Conservation (phyloP, 2,888 invertebrate genomes). For the Digitonthophagus gazella region DNA sequence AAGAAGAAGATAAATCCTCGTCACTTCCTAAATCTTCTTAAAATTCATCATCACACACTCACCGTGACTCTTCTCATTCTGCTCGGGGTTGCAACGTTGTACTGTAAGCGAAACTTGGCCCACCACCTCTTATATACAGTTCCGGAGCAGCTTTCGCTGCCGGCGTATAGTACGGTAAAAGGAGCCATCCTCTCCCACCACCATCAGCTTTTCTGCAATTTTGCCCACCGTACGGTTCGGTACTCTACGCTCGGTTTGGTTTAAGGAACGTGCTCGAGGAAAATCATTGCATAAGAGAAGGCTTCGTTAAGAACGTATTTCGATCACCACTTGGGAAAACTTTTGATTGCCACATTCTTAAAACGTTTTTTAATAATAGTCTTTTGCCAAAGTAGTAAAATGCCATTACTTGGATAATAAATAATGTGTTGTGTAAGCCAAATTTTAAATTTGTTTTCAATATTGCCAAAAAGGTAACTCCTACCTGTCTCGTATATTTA, state of each 20-base stretch:
- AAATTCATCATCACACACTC: constrained; percentile 4
- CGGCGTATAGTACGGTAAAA: constrained; percentile 1
- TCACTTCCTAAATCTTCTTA: not conserved
- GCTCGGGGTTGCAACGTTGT: constrained; percentile 3
- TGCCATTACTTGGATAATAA: too few relatives aligned
- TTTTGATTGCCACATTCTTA: too few relatives aligned
- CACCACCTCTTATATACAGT: constrained; percentile 15
- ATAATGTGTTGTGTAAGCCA: too few relatives aligned
- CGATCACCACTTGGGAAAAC: too few relatives aligned
- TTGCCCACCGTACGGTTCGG: not conserved
- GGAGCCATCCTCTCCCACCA: constrained; percentile 9
- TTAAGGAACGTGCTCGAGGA: constrained; percentile 4
- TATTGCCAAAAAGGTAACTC: too few relatives aligned
- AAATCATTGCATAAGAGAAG: not conserved
- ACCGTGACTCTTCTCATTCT: constrained; percentile 9
- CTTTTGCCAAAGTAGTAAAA: too few relatives aligned
- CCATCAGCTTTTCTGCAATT: not conserved
- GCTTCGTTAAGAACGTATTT: not conserved
- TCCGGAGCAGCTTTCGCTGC: constrained; percentile 6
- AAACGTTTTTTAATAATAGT: too few relatives aligned
- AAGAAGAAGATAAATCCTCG: constrained; percentile 17
- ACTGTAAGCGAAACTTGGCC: constrained; percentile 7
- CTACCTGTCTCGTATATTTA: too few relatives aligned
- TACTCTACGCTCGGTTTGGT: constrained; percentile 10
- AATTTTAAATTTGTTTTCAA: too few relatives aligned